Percentiles rank a stretch among this genome's conserved stretches.
Evolutionary conservation across 2,113 vertebrate genomes (phyloP).

Genomic region (Xyrauchen texanus): DNA sequence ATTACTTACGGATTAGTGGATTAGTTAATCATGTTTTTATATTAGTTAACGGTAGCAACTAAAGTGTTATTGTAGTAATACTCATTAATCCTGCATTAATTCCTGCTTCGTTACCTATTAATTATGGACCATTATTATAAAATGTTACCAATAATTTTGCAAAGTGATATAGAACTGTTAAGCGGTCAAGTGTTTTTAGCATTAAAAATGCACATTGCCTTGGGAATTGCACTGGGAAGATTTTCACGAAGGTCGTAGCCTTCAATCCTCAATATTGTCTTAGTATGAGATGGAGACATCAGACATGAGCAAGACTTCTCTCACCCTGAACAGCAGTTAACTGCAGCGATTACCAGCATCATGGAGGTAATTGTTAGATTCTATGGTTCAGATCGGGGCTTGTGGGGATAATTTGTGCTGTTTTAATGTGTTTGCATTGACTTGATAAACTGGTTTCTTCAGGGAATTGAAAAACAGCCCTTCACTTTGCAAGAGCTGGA

Average conservation of each 20-base stretch:
- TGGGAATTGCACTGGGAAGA: background rate
- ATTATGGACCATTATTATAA: too few relatives aligned
- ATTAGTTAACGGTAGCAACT: too few relatives aligned
- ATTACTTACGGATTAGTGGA: too few relatives aligned
- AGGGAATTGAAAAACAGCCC: conserved; percentile 29
- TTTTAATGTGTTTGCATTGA: conserved; percentile 45
- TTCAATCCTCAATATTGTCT: background rate
- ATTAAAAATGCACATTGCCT: background rate
- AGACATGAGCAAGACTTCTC: background rate
- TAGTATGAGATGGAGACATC: conserved; percentile 7
- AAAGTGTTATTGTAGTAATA: too few relatives aligned
- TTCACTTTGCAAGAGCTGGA: conserved; percentile 22
- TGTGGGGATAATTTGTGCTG: conserved; percentile 39
- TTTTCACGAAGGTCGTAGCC: background rate
- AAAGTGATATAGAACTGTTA: too few relatives aligned
- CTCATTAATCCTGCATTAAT: too few relatives aligned
- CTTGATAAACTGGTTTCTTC: conserved; percentile 42
- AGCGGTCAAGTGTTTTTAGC: background rate
- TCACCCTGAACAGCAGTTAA: conserved; percentile 50
- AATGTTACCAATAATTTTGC: too few relatives aligned
- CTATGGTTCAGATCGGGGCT: conserved; percentile 48
- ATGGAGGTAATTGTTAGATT: conserved; percentile 54
- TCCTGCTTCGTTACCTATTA: too few relatives aligned
- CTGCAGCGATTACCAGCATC: conserved; percentile 55
- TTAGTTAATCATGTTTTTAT: too few relatives aligned